phyloP scores from a whole-genome alignment of 2,888 invertebrate species.

The Candidula unifasciata region DNA sequence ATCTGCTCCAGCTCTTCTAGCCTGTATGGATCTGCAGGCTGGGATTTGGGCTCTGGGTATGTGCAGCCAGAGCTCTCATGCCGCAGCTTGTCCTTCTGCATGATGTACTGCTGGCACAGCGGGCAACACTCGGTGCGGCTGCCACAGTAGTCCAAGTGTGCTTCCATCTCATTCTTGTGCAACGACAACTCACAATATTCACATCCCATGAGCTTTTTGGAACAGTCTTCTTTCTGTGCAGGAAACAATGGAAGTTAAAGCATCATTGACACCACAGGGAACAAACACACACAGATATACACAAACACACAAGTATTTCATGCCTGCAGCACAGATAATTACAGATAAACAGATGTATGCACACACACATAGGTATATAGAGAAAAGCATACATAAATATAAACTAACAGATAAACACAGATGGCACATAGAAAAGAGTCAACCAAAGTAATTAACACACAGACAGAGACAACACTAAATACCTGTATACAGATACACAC shows the following conservation, averaged over 20 bases:
- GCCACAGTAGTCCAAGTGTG: slow-evolving; percentile 85
- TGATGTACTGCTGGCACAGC: slow-evolving; percentile 84
- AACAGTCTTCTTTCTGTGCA: slow-evolving; percentile 81
- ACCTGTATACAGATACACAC: no score
- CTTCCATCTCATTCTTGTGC: slow-evolving; percentile 81
- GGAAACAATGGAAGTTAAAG: not conserved
- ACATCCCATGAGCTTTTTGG: slow-evolving; percentile 82
- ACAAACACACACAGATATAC: not conserved
- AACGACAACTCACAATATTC: slow-evolving; percentile 84
- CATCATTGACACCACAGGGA: not conserved
- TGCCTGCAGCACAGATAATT: no score
- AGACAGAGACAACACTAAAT: no score
- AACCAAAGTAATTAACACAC: no score
- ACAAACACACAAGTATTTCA: no score
- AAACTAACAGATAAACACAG: no score
- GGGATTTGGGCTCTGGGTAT: slow-evolving; percentile 59
- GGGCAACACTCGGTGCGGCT: slow-evolving; percentile 85
- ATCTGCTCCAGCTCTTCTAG: slow-evolving; percentile 53
- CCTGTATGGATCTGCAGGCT: slow-evolving; percentile 38
- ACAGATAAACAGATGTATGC: no score
- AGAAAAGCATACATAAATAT: no score
- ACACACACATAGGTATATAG: no score
- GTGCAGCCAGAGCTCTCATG: slow-evolving; percentile 80
- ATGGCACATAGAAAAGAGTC: no score
- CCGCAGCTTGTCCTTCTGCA: slow-evolving; percentile 84